phyloP scores from a whole-genome alignment of 2,113 vertebrate species.

The Sylvietta virens region DNA sequence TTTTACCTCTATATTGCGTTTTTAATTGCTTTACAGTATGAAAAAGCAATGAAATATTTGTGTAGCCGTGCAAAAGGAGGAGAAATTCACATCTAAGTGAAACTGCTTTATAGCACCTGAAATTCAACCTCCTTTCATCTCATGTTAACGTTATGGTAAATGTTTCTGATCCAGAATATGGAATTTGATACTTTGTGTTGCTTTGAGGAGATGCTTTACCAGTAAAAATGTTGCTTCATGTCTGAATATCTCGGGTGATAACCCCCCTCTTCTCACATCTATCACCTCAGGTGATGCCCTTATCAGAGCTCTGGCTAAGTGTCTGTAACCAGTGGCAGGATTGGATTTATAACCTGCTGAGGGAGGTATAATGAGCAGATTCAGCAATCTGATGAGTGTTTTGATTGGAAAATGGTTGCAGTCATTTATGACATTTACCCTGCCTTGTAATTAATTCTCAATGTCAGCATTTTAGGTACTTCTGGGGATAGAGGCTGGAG shows the following conservation, averaged over 20 bases:
- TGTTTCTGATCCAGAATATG: background rate
- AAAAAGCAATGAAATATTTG: background rate
- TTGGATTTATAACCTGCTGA: background rate
- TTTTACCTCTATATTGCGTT: rapidly evolving
- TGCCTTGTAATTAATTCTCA: background rate
- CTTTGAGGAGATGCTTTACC: background rate
- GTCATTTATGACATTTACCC: background rate
- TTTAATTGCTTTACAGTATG: background rate
- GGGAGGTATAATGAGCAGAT: background rate
- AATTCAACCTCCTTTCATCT: background rate
- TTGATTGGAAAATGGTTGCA: background rate
- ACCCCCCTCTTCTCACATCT: background rate
- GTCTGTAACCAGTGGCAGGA: background rate
- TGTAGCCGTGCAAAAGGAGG: background rate
- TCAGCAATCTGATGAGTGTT: background rate
- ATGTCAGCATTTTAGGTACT: background rate
- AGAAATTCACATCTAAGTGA: background rate
- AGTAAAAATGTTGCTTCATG: background rate
- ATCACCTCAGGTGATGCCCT: background rate
- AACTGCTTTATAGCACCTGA: background rate
- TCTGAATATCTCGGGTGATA: background rate
- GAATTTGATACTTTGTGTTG: background rate
- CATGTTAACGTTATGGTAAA: background rate
- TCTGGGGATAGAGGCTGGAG: background rate
- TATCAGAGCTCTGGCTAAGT: background rate